Percentiles rank a stretch among this genome's conserved stretches.
Evolutionary conservation across 1,140 invertebrate species (phyloP).

Genomic region (Danaus plexippus): DNA sequence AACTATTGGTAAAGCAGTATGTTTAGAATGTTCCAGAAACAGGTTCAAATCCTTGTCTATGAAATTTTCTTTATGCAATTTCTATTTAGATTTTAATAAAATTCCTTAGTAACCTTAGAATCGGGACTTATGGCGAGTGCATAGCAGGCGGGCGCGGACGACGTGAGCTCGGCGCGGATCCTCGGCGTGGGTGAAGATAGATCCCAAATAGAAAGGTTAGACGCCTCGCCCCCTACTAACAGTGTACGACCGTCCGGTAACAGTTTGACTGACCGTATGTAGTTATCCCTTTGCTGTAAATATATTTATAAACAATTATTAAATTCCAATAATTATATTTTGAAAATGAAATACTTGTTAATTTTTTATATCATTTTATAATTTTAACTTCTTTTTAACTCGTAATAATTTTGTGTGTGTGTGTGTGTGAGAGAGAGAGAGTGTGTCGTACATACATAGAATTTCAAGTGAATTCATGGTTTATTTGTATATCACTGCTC

Average conservation of each 20-base stretch:
- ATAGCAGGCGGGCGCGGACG: conserved; percentile 96
- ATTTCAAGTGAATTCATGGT: too few species aligned
- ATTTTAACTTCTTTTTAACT: too few species aligned
- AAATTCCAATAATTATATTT: background rate
- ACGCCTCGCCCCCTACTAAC: conserved; percentile 97
- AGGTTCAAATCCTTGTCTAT: too few species aligned
- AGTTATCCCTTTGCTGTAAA: conserved; percentile 92
- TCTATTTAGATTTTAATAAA: background rate
- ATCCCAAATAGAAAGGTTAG: conserved; percentile 97
- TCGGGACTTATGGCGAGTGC: conserved; percentile 98
- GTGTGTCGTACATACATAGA: too few species aligned
- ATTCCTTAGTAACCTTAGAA: conserved; percentile 78
- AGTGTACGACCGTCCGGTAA: conserved; percentile 96
- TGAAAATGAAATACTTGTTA: background rate
- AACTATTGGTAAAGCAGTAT: too few species aligned
- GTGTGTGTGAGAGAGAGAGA: too few species aligned
- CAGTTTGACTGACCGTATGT: conserved; percentile 97
- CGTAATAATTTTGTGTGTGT: too few species aligned
- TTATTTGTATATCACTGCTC: too few species aligned
- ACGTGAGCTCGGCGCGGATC: conserved; percentile 94
- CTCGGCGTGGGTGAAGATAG: conserved; percentile 89
- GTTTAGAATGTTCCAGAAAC: too few species aligned
- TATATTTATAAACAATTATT: background rate
- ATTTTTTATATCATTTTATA: too few species aligned
- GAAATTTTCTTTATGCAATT: background rate